Conservation (phyloP, 2,113 vertebrate genomes). For the Uria aalge region DNA sequence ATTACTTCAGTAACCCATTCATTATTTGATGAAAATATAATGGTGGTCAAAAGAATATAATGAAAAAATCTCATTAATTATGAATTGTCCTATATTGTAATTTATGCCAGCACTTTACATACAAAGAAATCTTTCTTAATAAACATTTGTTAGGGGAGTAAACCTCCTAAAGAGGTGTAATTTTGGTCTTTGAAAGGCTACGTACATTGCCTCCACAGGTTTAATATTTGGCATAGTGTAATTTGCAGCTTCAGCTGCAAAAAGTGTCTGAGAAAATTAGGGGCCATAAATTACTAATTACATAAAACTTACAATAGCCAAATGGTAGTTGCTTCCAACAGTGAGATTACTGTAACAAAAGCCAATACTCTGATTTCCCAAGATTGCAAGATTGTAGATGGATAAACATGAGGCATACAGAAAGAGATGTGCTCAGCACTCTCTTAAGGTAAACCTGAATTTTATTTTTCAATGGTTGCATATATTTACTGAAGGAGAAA, state of each 20-base stretch:
- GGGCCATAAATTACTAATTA: slow-evolving; percentile 64
- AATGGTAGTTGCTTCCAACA: slow-evolving; percentile 17
- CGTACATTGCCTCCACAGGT: background rate
- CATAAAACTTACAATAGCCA: slow-evolving; percentile 24
- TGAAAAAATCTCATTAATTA: slow-evolving; percentile 24
- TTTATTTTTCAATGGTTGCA: slow-evolving; percentile 28
- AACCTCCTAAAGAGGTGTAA: slow-evolving; percentile 11
- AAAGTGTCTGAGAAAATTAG: slow-evolving; percentile 56
- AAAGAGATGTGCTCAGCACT: background rate
- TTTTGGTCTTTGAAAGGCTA: slow-evolving; percentile 40
- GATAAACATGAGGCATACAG: background rate
- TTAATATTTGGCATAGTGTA: slow-evolving; percentile 30
- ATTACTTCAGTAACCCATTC: slow-evolving; percentile 3
- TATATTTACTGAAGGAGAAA: slow-evolving; percentile 37
- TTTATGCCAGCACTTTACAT: slow-evolving; percentile 52
- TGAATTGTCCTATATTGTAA: slow-evolving; percentile 4
- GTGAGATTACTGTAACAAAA: slow-evolving; percentile 11
- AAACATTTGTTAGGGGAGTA: slow-evolving; percentile 5
- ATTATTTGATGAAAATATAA: slow-evolving; percentile 49
- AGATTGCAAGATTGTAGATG: background rate
- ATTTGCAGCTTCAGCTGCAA: slow-evolving; percentile 45
- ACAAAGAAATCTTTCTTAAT: slow-evolving; percentile 19
- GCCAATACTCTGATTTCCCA: background rate
- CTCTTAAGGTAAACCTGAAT: slow-evolving; percentile 26
- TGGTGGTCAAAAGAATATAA: slow-evolving; percentile 1